Base-by-base conservation (phyloP, 2,888 invertebrate genomes). In the Tolmerus cingulatus region DNA sequence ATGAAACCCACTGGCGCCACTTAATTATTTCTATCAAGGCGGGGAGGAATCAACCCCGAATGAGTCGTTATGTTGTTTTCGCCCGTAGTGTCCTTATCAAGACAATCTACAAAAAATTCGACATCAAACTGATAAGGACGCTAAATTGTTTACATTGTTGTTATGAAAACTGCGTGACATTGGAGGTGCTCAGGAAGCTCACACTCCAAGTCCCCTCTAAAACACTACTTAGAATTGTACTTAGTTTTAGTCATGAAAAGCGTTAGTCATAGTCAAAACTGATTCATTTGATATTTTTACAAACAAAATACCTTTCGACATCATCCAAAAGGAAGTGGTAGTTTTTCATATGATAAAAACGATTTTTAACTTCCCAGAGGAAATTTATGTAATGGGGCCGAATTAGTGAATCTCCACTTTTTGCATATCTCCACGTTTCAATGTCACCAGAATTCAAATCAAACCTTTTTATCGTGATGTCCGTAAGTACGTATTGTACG, bases 1-100 rank as follows among this genome's bases (percentile, higher is more conserved):
- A 79, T 79, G 79, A 79, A 79, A 79, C 16, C 27, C n/a, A 46
- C 46, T 79, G 79, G 79, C 51, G 79, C 43, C 79, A 79, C 19
- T 57, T 9, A 9, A 23, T 23, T n/a, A 57, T 57, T 57, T 19
- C n/a, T 8, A 57, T 19, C 57, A 23, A 19, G 9, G 57, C 14
- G 57, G 57, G 57, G 57, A 55, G 57, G 9, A 37, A 19, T 2
- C 34, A 76, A 16, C 16, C 76, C 14, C 37, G n/a, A 30, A 37
- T 34, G n/a, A 34, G 16, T 37, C 76, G 40, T 37, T 37, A 76
- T 76, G 76, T 76, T 76, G 9, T 40, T 76, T 40, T 34, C 37
- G 76, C 37, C 37, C 34, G 27, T 76, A 76, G 40, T 57, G 57
- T 23, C 23, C 57, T 57, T 57, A 57, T 57, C 57, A 57, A 57